Base-by-base conservation (phyloP, 2,888 invertebrate species). In the Drosophila kuntzei region DNA sequence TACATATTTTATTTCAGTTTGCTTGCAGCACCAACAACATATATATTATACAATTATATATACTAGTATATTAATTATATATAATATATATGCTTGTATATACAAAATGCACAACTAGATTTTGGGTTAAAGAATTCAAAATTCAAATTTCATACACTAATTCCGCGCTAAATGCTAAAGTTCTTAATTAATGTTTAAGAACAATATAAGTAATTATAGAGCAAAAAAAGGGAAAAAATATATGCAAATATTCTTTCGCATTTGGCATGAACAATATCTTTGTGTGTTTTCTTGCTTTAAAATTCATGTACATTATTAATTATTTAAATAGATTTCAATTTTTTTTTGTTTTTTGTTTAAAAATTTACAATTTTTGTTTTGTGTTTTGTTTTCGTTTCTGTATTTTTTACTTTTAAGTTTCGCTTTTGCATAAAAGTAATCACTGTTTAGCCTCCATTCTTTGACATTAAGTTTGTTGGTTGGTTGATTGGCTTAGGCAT, bases 401-500 rank as follows among this genome's bases (percentile, higher is more conserved):
- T 62, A 53, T 54, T 32, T 65, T 64, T 70, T 51, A 65, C 53
- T 58, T 54, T 54, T 62, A 58, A 55, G 49, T 54, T 70, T 70
- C 60, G 64, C 18, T 37, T 70, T 68, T 68, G 64, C 71, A 69
- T 80, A 81, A 80, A 84, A 83, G 74, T 79, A 87, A 85, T 85
- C 84, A 85, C 85, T 81, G 84, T 78, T 81, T 85, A 85, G 85
- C 85, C 85, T 85, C 85, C 85, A 74, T 85, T 87, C 86, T 82
- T 83, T 83, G 83, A 83, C 83, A 83, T 85, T 83, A 85, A 85
- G 86, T 83, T 85, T 67, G 55, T 81, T 80, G 64, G 37, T 72
- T 62, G 61, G 43, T 61, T 66, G 62, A 41, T 70, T 70, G 50
- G 47, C 44, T 76, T 62, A 53, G 76, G 68, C 73, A 74, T 68